These are phyloP conservation scores for Chionoecetes opilio DNA, from an alignment of 1,140 invertebrate genomes.

Conservation along the genomic window DNA sequence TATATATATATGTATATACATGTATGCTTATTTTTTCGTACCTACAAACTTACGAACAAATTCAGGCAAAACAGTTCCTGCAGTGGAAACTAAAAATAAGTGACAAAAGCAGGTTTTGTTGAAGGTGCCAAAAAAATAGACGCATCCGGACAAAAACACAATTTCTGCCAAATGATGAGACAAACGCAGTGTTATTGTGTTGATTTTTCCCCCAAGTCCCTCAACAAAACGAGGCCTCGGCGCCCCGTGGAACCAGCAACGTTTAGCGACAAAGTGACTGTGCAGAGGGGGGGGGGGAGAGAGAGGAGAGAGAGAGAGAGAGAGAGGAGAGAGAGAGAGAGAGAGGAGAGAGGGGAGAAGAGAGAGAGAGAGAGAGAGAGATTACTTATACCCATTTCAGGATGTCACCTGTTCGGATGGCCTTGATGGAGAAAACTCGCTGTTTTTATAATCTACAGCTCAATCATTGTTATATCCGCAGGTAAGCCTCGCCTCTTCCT, in stretches of 20 bases:
- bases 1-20: too few species aligned
- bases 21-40: too few species aligned
- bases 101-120: neutral
- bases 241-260: neutral
- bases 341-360: neutral
- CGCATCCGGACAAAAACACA: neutral
- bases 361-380: constrained; percentile 1
- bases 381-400: neutral
- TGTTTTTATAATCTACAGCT: too few species aligned
- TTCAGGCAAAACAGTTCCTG: too few species aligned
- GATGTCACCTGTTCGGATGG: too few species aligned
- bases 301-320: constrained; percentile 21
- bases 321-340: constrained; percentile 25
- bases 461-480: too few species aligned
- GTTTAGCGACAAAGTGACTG: neutral
- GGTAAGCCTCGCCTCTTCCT: too few species aligned
- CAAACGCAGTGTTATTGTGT: constrained; percentile 2
- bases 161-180: neutral
- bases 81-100: neutral
- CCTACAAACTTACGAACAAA: neutral
- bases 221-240: neutral
- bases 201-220: constrained; percentile 2
- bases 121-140: neutral
- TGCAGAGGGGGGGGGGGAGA: neutral
- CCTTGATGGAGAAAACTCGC: too few species aligned